phyloP scores from a whole-genome alignment of 2,888 invertebrate genomes.

The Troglohyphantes excavatus region DNA sequence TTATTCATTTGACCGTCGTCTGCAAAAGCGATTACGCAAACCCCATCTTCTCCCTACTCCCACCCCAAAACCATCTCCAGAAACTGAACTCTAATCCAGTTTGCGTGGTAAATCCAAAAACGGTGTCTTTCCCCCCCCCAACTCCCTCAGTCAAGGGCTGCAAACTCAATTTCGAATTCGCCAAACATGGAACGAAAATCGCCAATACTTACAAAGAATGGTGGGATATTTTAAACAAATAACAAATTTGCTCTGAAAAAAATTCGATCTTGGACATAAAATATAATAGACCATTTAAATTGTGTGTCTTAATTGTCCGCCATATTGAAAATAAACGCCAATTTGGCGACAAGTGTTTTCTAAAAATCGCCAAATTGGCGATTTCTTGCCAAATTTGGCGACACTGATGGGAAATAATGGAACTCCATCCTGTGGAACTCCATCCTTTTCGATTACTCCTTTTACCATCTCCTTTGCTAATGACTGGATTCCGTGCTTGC shows the following conservation, averaged over 20 bases:
- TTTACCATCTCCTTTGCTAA: constrained; percentile 75
- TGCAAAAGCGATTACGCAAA: constrained; percentile 73
- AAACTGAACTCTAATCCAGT: constrained; percentile 66
- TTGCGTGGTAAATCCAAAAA: constrained; percentile 78
- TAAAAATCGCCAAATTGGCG: no score
- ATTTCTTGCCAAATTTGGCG: no score
- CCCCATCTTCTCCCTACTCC: constrained; percentile 27
- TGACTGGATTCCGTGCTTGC: constrained; percentile 75
- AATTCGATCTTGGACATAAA: no score
- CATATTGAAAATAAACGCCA: no score
- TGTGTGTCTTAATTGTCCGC: no score
- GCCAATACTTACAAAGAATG: no score
- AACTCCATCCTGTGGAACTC: constrained; percentile 63
- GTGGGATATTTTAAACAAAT: no score
- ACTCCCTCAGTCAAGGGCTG: background rate
- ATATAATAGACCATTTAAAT: no score
- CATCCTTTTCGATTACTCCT: constrained; percentile 73
- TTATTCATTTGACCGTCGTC: constrained; percentile 77
- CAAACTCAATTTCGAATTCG: no score
- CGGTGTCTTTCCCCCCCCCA: constrained; percentile 62
- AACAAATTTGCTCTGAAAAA: no score
- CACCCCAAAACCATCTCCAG: background rate
- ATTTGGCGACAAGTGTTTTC: no score
- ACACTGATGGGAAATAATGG: constrained; percentile 75
- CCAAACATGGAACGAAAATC: no score